Evolutionary conservation across 2,113 vertebrate genomes (phyloP).

Genomic region (Anguilla japonica): DNA sequence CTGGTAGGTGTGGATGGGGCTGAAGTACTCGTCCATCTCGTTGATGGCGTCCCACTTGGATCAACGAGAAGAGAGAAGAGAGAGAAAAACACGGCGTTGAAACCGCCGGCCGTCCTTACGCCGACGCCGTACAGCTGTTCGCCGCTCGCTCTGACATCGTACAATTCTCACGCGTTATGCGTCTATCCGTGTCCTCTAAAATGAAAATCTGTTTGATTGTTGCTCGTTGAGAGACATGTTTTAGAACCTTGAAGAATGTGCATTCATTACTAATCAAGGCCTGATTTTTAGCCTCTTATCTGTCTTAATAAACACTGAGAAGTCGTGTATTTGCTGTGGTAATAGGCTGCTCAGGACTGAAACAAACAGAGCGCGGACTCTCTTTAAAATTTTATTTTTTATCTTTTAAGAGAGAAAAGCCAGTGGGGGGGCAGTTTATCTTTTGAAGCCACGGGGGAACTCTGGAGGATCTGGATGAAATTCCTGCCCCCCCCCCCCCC

Average conservation of each 20-base stretch:
- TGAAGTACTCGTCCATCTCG: constrained; percentile 96
- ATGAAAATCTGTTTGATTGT: too few relatives aligned
- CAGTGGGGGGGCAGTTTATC: background rate
- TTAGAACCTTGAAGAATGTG: too few relatives aligned
- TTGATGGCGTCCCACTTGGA: constrained; percentile 96
- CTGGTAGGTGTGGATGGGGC: constrained; percentile 94
- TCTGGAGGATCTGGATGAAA: background rate
- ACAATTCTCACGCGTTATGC: background rate
- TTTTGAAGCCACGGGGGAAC: background rate
- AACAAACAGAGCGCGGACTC: background rate
- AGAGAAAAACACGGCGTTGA: background rate
- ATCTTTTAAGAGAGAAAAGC: background rate
- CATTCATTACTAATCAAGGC: background rate
- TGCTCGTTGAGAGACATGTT: too few relatives aligned
- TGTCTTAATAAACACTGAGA: background rate
- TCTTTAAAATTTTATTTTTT: background rate
- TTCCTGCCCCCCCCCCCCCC: background rate
- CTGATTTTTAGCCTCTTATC: background rate
- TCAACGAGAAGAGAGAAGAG: background rate
- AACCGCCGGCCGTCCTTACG: too few relatives aligned
- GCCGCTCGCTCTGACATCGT: too few relatives aligned
- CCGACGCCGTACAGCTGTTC: too few relatives aligned
- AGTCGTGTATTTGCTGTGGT: too few relatives aligned
- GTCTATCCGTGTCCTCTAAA: background rate
- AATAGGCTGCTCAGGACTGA: too few relatives aligned